Evolutionary conservation across 2,113 vertebrate genomes (phyloP), one percentile per base, ranked within the genome.

Genomic region (Hippocampus comes): DNA sequence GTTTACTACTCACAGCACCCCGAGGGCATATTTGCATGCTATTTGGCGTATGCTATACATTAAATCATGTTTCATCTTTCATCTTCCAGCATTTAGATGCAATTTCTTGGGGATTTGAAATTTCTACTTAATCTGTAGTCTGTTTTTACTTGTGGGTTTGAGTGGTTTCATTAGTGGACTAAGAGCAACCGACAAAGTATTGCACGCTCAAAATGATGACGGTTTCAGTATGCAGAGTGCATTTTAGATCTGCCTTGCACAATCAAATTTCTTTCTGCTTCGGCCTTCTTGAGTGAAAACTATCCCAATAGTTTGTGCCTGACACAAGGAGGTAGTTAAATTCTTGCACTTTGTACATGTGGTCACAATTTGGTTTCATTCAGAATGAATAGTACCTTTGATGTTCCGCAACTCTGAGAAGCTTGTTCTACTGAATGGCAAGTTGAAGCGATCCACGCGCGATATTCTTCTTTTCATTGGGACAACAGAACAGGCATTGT

Each of bases 251-350:
- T 66, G 23, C 23, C 64, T 43, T 43, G 34, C 64, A 27, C 64
- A 66, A 66, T 66, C 64, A 66, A 66, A 66, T 66, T 66, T 66
- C 64, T 66, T 48, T 66, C 43, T 48, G 23, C 43, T 66, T 66
- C 64, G 49, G 64, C 43, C 64, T 27, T 48, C 64, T 10, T 66
- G 42, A 66, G 42, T 66, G 23, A 48, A 25, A 66, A 66, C n/a
- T 42, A 48, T 46, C 64, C 64, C 42, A 66, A 23, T 48, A 48
- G 14, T 66, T 66, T 46, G 64, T 48, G 64, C 42, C 48, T 66
- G 64, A 66, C 15, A 9, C 6, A 48, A 11, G 41, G 41, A 65
- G 41, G 14, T 27, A 48, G 23, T 48, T 15, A 20, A 9, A 48
- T 48, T 15, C 15, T 48, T 48, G 46, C 46, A 15, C 15, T 15